Conservation (phyloP, 2,113 vertebrate genomes). For the Glaucidium brasilianum region DNA sequence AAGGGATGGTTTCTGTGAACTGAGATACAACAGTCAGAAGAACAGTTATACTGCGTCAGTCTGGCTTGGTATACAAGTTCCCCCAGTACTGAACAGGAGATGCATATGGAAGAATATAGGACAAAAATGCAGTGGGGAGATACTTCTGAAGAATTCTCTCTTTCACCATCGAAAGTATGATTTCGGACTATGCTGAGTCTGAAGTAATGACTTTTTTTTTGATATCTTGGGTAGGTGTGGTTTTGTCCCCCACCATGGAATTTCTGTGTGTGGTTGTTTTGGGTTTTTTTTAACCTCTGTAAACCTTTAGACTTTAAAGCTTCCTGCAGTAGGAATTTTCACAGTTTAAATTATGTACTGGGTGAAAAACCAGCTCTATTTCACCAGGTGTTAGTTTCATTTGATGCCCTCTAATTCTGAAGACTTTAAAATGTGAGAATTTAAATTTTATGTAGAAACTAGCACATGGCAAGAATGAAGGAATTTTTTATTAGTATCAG, state of each 20-base stretch:
- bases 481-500: not conserved
- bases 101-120: not conserved
- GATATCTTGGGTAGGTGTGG: not conserved
- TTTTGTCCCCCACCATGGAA: not conserved
- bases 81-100: not conserved
- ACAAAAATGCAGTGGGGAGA: not conserved
- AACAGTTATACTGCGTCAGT: not conserved
- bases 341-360: not conserved
- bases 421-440: not conserved
- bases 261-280: not conserved
- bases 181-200: not conserved
- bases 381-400: not conserved
- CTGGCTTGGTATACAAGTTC: not conserved
- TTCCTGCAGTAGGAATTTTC: not conserved
- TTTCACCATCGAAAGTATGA: not conserved
- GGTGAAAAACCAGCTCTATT: not conserved
- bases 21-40: not conserved
- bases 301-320: not conserved
- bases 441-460: not conserved
- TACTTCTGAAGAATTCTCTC: not conserved
- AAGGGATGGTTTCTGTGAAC: not conserved
- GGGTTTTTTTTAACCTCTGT: not conserved
- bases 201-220: not conserved
- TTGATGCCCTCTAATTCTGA: not conserved
- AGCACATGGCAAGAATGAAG: not conserved